Conservation (phyloP, 2,888 invertebrate genomes). For the Drosophila yooni region DNA sequence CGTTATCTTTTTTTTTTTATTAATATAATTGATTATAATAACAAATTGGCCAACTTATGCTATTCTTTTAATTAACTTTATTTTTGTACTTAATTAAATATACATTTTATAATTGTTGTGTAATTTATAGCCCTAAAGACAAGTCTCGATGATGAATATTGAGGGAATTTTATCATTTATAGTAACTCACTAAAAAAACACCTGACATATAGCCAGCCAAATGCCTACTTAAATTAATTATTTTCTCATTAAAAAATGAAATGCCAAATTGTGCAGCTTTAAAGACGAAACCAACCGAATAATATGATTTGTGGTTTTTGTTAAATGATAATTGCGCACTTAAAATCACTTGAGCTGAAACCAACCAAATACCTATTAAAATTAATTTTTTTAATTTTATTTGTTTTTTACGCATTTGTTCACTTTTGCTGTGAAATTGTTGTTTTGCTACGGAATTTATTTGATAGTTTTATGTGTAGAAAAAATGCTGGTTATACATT, state of each 20-base stretch:
- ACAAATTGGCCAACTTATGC: neutral
- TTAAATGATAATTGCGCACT: neutral
- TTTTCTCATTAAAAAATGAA: neutral
- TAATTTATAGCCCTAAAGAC: neutral
- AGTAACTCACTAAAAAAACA: neutral
- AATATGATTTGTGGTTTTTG: no score
- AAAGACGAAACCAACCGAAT: neutral
- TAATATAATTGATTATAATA: neutral
- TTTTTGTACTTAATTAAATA: neutral
- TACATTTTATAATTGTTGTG: neutral
- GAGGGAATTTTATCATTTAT: neutral
- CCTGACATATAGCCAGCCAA: neutral
- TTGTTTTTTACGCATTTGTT: neutral
- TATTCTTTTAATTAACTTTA: neutral
- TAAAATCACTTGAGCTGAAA: neutral
- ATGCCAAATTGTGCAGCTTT: neutral
- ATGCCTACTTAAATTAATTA: accelerated
- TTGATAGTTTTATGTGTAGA: neutral
- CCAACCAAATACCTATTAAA: neutral
- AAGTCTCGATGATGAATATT: neutral
- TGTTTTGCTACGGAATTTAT: neutral
- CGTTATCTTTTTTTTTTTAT: neutral
- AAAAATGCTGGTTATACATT: neutral
- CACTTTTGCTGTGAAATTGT: neutral
- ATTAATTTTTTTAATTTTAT: neutral